Base-by-base conservation (phyloP, 2,888 invertebrate genomes). In the Nomada ruficornis region DNA sequence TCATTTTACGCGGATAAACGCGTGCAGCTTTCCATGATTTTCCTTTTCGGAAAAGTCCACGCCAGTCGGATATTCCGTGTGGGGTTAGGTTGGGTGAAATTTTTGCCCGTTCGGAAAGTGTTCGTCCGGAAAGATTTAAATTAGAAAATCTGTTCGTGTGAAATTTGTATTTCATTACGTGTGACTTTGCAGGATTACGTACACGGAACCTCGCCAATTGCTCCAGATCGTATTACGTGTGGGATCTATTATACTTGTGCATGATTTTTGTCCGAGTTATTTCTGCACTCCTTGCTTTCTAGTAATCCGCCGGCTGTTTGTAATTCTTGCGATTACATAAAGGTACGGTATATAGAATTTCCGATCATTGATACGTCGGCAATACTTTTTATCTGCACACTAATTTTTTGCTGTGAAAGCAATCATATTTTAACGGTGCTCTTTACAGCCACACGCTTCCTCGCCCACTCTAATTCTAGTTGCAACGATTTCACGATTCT, bases 141-240 rank as follows among this genome's bases (percentile, higher is more conserved):
- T 80, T 77, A 69, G 71, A 82, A 88, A 88, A 85, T 64, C 63
- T 65, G 64, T 62, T 52, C 42, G 36, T 26, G 75, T 62, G 80
- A 83, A 80, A 86, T 74, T 54, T 64, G 73, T 75, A 47, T 59
- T 72, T 71, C 54, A 75, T 70, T 76, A 50, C 36, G 26, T 29
- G 20, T n/a, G 20, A 73, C 69, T 69, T 26, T 23, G 62, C 65
- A 26, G 52, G 29, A 80, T 88, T 86, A 85, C 88, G 83, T 83
- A 85, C 60, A 74, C 83, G 86, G 88, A 88, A 88, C 88, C 74
- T 54, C 50, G 54, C 50, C 44, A 59, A 75, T 54, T 73, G 65
- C 54, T 72, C 15, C 65, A 42, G 76, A 83, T 84, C 77, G 72
- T 68, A 64, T 82, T 87, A 85, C 78, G 64, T 73, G 74, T 77